Conservation (phyloP, 2,888 invertebrate genomes). For the Synergus laeviventris region DNA sequence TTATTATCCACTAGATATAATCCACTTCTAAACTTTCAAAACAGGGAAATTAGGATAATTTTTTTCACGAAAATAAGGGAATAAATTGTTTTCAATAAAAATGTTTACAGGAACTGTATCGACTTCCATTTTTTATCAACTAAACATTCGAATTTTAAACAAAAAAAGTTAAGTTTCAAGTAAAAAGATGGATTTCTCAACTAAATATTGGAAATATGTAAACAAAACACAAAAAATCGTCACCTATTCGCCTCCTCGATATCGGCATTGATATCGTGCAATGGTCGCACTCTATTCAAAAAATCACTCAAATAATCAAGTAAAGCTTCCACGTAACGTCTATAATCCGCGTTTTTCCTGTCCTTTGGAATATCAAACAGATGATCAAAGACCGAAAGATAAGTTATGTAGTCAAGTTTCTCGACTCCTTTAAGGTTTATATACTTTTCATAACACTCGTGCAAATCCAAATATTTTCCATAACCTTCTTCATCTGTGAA, state of each 20-base stretch:
- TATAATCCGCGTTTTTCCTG: constrained; percentile 91
- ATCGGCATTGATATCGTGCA: constrained; percentile 89
- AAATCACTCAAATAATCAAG: constrained; percentile 92
- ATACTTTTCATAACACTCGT: constrained; percentile 96
- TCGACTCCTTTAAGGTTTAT: constrained; percentile 98
- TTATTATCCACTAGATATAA: no score
- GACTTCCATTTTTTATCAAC: no score
- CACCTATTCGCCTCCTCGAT: constrained; percentile 82
- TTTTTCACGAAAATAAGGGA: no score
- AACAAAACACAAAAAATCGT: not conserved
- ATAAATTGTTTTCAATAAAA: no score
- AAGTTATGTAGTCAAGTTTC: constrained; percentile 97
- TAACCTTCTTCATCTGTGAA: constrained; percentile 99
- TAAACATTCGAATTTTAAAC: no score
- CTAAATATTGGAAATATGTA: no score
- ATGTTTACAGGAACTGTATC: no score
- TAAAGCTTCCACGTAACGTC: constrained; percentile 89
- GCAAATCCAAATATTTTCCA: constrained; percentile 97
- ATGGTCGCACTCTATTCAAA: constrained; percentile 88
- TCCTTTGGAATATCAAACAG: constrained; percentile 96
- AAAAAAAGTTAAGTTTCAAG: no score
- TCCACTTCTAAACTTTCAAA: no score
- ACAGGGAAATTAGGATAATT: no score
- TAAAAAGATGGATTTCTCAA: no score
- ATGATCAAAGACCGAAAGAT: constrained; percentile 95